Evolutionary conservation across 2,888 invertebrate species (phyloP), one percentile per base, ranked within the genome.

Genomic region (Troides oblongomaculatus): DNA sequence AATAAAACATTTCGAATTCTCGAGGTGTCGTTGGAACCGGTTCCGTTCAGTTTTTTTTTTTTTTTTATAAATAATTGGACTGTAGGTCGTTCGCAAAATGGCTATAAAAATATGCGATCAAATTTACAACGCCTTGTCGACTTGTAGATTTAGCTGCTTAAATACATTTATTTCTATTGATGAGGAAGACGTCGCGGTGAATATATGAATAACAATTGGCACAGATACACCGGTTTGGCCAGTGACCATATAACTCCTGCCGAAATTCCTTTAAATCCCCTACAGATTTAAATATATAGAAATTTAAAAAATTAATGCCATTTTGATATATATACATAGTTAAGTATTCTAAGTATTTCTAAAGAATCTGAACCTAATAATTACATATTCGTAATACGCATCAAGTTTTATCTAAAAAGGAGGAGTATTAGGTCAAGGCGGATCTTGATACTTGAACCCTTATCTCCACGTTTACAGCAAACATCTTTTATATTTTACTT

Each of bases 1-100:
- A 64, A 60, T 66, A 36, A 53, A 64, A 50, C 53, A 57, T 43
- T 56, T 62, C 18, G 63, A 59, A 70, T 69, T 69, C 70, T 66
- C 36, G 61, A 65, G 62, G 30, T 43, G 62, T 66, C 43, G 57
- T 18, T 53, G 23, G 36, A 72, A 76, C 76, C 75, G 72, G 76
- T 76, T 74, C 57, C 69, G 64, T 71, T 12, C 62, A 67, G 61
- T 67, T 46, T 46, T 46, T 46, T 46, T 46, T 21, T 21, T 21
- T 25, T 25, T 64, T 72, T n/a, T 66, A 68, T 74, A 72, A 73
- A 72, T 75, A 75, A 74, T 75, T 73, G 73, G 71, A 36, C 64
- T 63, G 61, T 53, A 66, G 65, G 71, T 72, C 71, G 69, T 63
- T 67, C 56, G 69, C 69, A 68, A 72, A 72, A 72, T 69, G 68